Evolutionary conservation across 2,113 vertebrate genomes (phyloP), one percentile per base, ranked within the genome.

Genomic region (Corythornis vintsioides): DNA sequence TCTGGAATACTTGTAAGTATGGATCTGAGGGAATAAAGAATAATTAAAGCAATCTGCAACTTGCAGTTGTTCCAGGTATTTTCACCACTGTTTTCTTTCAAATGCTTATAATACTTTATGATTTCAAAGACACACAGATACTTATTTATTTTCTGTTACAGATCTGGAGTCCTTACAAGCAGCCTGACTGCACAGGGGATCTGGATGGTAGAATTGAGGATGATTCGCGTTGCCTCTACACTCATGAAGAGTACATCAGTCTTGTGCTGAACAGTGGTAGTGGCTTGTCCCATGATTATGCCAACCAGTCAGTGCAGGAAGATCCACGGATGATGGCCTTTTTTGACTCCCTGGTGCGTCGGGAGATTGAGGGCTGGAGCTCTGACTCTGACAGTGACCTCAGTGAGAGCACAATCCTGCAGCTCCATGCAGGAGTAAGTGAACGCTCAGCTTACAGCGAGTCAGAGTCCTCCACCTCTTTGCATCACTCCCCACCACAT

Each of bases 271-370:
- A 99, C 97, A 99, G 99, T 18, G 99, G 99, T 52, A 99, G 98
- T 57, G 99, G 99, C 12, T 97, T 99, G 92, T 99, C 99, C 24
- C 99, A 99, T 7, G 99, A 99, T 96, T 99, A 99, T 24, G 98
- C 99, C 94, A 99, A 99, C 97, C 99, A 99, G 89, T 99, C 99
- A 2, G 98, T 99, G 64, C 99, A 99, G 95, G 99, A 99, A 78
- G 99, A 99, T 76, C 99, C 99, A 3, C 98, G 99, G 71, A 99
- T 99, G 99, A 99, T 99, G 99, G 99, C 99, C 26, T 99, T 99
- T 89, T 99, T 99, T 47, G 99, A 99, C 95, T 99, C 99, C 1
- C 94, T 99, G n/a, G 99, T 99, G 63, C 98, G 99, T 9, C 97
- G 99, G 2, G 99, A 99, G 96, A 99, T 99, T 0, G 99, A 99